Base-by-base conservation (phyloP, 2,797 vertebrate species). In the Sparidentex hasta region DNA sequence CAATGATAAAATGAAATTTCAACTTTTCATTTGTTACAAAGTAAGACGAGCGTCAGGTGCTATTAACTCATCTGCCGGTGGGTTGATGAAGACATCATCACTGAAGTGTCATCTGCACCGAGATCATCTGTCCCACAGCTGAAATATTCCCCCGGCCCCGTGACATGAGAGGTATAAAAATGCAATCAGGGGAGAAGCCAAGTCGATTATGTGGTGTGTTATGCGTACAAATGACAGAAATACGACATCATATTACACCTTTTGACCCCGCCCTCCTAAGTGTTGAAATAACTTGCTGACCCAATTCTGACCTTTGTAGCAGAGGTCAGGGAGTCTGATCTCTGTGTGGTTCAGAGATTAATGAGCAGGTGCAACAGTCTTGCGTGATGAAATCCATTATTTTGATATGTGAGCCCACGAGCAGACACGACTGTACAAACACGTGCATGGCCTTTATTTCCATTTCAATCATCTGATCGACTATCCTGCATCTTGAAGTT, bases 261-360 rank as follows among this genome's bases (percentile, higher is more conserved):
- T 90, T 85, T 51, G 74, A 93, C 90, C 87, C 71, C 75, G 79
- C 78, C 83, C 81, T 72, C 82, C 78, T 76, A 63, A 57, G 63
- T 29, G 78, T 87, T 67, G 63, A 87, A 86, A 86, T 87, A 87
- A 85, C 61, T 83, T 48, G 54, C 70, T 81, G 79, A 90, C 83
- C 84, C 65, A 6, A 7, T 33, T 46, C 9, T 78, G 81, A 87
- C 86, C 82, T 78, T 52, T 78, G 47, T 57, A 71, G 23, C 58
- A 43, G 56, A 80, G 80, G 74, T 82, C 71, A 83, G 59, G 17
- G n/a, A 12, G 27, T 54, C 59, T 62, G 67, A 52, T 64, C 62
- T 79, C 69, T 17, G 47, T 55, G 63, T 54, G 51, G 46, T 43
- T 50, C 44, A 2, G 62, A 87, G 83, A 86, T 61, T 25, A 74